These are phyloP conservation scores for Bradysia coprophila DNA, from an alignment of 1,140 invertebrate genomes.

Conservation along the genomic window DNA sequence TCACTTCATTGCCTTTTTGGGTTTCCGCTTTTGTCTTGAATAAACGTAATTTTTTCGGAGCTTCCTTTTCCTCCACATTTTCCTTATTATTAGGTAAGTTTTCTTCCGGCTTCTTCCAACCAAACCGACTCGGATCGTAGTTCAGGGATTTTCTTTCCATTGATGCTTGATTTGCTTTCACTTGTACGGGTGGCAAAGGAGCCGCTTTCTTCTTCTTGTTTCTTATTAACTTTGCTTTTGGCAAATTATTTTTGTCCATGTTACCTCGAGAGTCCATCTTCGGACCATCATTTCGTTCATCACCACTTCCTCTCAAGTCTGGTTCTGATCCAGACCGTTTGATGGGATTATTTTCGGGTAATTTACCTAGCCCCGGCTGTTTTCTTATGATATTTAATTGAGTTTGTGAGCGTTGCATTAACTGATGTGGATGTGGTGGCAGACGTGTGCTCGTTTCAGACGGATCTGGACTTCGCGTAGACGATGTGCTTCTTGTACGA, in stretches of 20 bases:
- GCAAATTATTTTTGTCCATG: conserved; percentile 6
- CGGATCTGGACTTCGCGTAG: background rate
- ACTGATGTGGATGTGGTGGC: background rate
- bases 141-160: conserved; percentile 33
- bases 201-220: conserved; percentile 45
- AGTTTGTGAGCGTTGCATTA: conserved; percentile 7
- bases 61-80: conserved; percentile 17
- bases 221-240: too few species aligned
- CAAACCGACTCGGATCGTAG: background rate
- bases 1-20: conserved; percentile 27
- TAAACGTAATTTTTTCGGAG: conserved; percentile 36
- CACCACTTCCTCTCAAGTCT: conserved; percentile 34
- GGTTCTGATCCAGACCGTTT: conserved; percentile 53
- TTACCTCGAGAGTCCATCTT: conserved; percentile 4
- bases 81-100: conserved; percentile 31
- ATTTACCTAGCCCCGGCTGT: conserved; percentile 7
- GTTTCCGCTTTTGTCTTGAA: conserved; percentile 57
- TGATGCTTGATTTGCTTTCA: conserved; percentile 27
- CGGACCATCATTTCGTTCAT: conserved; percentile 14
- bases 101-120: conserved; percentile 16
- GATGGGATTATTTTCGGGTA: too few species aligned
- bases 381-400: conserved; percentile 9
- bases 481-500: background rate
- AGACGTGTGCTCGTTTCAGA: too few species aligned
- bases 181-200: conserved; percentile 26